Evolutionary conservation across 1,140 invertebrate species (phyloP), one percentile per base, ranked within the genome.

Genomic region (Anoplophora glabripennis): DNA sequence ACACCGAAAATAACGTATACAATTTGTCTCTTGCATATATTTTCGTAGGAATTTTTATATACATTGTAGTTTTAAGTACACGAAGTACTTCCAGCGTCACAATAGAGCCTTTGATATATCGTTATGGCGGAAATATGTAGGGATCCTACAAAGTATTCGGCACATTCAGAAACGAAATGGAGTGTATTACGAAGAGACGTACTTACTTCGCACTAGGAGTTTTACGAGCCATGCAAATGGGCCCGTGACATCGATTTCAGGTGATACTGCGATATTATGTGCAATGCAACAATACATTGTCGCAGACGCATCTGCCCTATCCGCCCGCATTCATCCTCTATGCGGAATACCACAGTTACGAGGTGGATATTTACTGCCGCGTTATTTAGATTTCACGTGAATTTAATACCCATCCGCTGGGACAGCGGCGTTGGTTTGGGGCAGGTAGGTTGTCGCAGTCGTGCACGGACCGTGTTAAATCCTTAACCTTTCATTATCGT

Each of bases 221-320:
- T 48, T 48, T 48, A 48, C 46, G 46, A 48, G 46, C 33, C 28
- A 48, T 48, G 46, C 46, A 48, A 48, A 48, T 48, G 46, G 33
- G 14, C 14, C 14, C 28, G 14, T 48, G 46, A 48, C 46, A 48
- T 48, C 46, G 46, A 48, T 48, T 48, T 33, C 12, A 17, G 15
- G 15, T 12, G 38, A 41, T 41, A 41, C 15, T 12, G 38, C 38
- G 38, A 41, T 41, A 41, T 41, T 41, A 41, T 41, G 38, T 41
- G 38, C 38, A 41, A 41, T 41, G 38, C 15, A 41, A 41, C 38
- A 41, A 41, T 41, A 41, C 38, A 12, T n/a, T 41, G 38, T 41
- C 15, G 38, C 38, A 41, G 38, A 41, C 15, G 7, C 2, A 41
- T 28, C 38, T n/a, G 38, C 38, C n/a, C n/a, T n/a, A 17, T 15